phyloP scores from a whole-genome alignment of 2,888 invertebrate genomes.

The Rhagonycha fulva region DNA sequence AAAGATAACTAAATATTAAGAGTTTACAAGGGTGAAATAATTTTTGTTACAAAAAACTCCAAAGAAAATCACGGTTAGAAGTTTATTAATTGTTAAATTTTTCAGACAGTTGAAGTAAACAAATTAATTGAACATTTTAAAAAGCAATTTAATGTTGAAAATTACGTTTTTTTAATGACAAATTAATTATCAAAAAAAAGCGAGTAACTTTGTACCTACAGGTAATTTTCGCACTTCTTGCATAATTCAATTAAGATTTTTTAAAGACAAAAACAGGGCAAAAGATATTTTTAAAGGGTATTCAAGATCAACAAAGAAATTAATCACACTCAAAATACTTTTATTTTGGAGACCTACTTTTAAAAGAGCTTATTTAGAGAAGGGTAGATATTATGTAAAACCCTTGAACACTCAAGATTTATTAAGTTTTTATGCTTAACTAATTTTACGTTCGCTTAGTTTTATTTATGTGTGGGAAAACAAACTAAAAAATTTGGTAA shows the following conservation, averaged over 20 bases:
- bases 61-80: not conserved
- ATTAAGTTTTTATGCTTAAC: not conserved
- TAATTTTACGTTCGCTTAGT: not conserved
- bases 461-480: not conserved
- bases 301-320: not conserved
- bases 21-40: no score
- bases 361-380: not conserved
- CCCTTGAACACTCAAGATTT: not conserved
- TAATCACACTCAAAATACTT: not conserved
- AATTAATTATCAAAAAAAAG: not conserved
- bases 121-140: not conserved
- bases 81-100: not conserved
- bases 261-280: not conserved
- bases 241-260: not conserved
- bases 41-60: not conserved
- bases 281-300: not conserved
- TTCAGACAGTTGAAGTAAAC: not conserved
- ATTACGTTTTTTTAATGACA: not conserved
- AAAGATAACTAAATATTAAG: no score
- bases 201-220: not conserved
- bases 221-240: not conserved
- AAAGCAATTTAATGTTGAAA: not conserved
- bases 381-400: not conserved
- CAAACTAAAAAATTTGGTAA: not conserved
- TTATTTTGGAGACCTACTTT: not conserved